Percentiles rank a stretch among this genome's conserved stretches.
Evolutionary conservation across 2,797 vertebrate species (phyloP).

Genomic region (Acrossocheilus wenchowensis): DNA sequence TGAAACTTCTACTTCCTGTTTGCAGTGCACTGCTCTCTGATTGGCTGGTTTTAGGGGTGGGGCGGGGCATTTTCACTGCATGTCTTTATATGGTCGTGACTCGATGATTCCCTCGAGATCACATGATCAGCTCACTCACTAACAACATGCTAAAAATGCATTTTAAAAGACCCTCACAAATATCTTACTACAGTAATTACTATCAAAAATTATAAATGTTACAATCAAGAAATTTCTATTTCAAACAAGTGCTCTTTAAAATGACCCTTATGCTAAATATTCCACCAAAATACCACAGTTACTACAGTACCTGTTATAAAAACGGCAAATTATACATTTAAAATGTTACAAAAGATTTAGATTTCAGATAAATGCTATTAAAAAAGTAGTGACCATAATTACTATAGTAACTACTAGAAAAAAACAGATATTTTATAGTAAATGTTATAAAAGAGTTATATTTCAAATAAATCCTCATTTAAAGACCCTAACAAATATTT

Average conservation of each 20-base stretch:
- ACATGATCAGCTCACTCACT: conserved; percentile 42
- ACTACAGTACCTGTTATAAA: not conserved
- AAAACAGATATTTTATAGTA: too few relatives aligned
- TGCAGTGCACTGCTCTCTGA: conserved; percentile 62
- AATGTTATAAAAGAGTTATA: too few relatives aligned
- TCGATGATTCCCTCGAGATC: not conserved
- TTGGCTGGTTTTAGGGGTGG: conserved; percentile 59
- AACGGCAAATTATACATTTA: too few relatives aligned
- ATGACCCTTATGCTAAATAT: not conserved
- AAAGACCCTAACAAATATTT: too few relatives aligned
- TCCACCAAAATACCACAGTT: not conserved
- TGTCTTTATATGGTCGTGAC: conserved; percentile 73
- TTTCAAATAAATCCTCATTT: too few relatives aligned
- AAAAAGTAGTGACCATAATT: too few relatives aligned
- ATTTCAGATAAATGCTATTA: not conserved
- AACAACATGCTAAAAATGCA: not conserved
- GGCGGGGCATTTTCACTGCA: conserved; percentile 47
- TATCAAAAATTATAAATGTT: not conserved
- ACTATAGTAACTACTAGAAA: too few relatives aligned
- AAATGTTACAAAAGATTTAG: not conserved
- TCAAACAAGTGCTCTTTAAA: not conserved
- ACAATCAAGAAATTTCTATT: not conserved
- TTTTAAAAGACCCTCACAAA: not conserved
- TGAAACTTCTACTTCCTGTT: conserved; percentile 71
- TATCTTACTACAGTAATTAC: not conserved